Evolutionary conservation across 2,888 invertebrate genomes (phyloP).

Genomic region (Lapara coniferarum): DNA sequence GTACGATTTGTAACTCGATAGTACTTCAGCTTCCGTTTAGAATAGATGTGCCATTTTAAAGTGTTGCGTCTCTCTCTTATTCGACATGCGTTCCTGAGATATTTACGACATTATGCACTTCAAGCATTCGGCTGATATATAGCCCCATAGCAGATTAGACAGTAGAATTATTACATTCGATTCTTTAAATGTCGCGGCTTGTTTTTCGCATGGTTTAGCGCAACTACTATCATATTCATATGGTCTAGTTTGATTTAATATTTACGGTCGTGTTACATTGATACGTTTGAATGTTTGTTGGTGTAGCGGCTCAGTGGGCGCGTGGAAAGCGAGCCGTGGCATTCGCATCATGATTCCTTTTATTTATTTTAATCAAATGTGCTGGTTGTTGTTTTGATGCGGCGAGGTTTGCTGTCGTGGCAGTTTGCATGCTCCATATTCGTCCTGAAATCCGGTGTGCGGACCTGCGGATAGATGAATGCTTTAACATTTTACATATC

Average conservation of each 20-base stretch:
- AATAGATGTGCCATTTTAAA: constrained; percentile 77
- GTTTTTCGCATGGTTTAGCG: constrained; percentile 39
- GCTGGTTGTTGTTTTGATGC: constrained; percentile 73
- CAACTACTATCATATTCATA: constrained; percentile 43
- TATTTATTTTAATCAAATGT: constrained; percentile 81
- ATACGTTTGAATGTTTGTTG: constrained; percentile 37
- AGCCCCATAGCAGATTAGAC: constrained; percentile 42
- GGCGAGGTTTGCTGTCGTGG: constrained; percentile 68
- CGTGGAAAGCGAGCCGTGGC: constrained; percentile 36
- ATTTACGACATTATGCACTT: constrained; percentile 71
- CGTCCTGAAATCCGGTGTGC: constrained; percentile 75
- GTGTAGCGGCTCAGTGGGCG: constrained; percentile 32
- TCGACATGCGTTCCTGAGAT: constrained; percentile 69
- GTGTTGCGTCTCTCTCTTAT: constrained; percentile 69
- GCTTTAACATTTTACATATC: constrained; percentile 81
- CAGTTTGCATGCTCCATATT: constrained; percentile 70
- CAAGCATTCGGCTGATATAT: constrained; percentile 55
- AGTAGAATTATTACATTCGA: constrained; percentile 41
- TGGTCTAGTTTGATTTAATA: constrained; percentile 50
- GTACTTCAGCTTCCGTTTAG: constrained; percentile 75
- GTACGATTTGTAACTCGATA: constrained; percentile 78
- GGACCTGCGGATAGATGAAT: constrained; percentile 76
- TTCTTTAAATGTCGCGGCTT: constrained; percentile 33
- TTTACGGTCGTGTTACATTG: constrained; percentile 46
- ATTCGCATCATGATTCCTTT: constrained; percentile 62